Percentiles rank a stretch among this genome's conserved stretches.
Evolutionary conservation across 2,797 vertebrate genomes (phyloP).

Genomic region (Carapus acus): DNA sequence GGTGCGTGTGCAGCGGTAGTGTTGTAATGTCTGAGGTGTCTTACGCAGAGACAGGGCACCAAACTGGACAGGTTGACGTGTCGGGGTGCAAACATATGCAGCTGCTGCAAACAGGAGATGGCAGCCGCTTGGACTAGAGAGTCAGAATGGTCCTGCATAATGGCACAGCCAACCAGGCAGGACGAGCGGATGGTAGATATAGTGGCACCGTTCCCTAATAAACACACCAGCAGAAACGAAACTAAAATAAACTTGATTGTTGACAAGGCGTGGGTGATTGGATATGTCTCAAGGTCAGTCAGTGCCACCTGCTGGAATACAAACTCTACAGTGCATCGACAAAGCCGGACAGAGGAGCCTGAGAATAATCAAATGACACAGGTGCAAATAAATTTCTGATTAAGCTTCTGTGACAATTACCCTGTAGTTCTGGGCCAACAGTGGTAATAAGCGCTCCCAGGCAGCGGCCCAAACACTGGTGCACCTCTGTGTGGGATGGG

Average conservation of each 20-base stretch:
- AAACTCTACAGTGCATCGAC: neutral
- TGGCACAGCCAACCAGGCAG: constrained; percentile 95
- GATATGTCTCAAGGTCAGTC: neutral
- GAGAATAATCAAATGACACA: neutral
- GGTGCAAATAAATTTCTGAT: neutral
- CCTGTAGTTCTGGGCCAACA: constrained; percentile 95
- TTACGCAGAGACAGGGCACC: constrained; percentile 96
- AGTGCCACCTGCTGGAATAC: constrained; percentile 47
- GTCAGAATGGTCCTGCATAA: constrained; percentile 98
- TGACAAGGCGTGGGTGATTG: neutral
- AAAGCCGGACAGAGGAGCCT: neutral
- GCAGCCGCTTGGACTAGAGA: constrained; percentile 96
- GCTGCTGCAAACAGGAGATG: constrained; percentile 97
- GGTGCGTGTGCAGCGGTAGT: neutral
- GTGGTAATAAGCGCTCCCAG: constrained; percentile 98
- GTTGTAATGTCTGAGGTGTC: constrained; percentile 30
- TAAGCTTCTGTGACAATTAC: constrained; percentile 59
- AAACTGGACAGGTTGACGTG: constrained; percentile 97
- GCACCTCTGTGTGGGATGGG: constrained; percentile 94
- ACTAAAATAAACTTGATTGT: neutral
- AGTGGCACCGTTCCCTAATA: constrained; percentile 87
- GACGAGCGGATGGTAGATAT: constrained; percentile 98
- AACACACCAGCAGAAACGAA: constrained; percentile 25
- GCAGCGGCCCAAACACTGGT: constrained; percentile 96
- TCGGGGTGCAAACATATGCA: constrained; percentile 98